These are phyloP conservation scores for Ormyrus pomaceus DNA, from an alignment of 2,888 invertebrate genomes.

Conservation along the genomic window DNA sequence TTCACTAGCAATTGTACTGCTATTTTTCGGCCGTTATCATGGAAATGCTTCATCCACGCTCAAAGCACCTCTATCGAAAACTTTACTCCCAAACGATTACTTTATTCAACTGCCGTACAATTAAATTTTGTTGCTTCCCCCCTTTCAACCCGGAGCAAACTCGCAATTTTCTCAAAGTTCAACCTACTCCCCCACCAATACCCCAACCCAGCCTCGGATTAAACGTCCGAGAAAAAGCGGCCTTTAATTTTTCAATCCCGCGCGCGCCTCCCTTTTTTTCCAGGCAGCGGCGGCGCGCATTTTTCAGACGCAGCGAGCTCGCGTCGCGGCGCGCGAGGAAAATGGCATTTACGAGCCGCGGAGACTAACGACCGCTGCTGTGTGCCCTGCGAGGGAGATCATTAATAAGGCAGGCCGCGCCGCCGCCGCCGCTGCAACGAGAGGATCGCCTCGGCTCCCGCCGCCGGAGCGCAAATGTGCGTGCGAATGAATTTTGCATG, in stretches of 20 bases:
- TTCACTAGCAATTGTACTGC: too few species aligned
- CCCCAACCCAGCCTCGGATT: neutral
- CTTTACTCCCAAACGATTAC: too few species aligned
- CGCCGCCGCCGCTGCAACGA: neutral
- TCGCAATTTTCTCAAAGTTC: too few species aligned
- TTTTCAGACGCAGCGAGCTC: neutral
- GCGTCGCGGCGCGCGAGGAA: neutral
- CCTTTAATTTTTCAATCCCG: neutral
- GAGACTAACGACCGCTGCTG: neutral
- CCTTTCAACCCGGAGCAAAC: too few species aligned
- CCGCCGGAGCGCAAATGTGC: neutral
- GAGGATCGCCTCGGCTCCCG: neutral
- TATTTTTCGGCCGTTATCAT: too few species aligned
- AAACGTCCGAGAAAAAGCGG: neutral
- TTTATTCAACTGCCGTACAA: too few species aligned
- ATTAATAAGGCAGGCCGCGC: slow-evolving; percentile 37
- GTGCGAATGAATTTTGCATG: slow-evolving; percentile 39
- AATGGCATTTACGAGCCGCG: slow-evolving; percentile 30
- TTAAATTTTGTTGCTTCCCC: too few species aligned
- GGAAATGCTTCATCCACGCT: too few species aligned
- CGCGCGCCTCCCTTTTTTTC: neutral
- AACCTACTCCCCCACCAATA: too few species aligned
- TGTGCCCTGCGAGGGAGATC: neutral
- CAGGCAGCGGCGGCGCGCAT: neutral
- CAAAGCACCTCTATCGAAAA: too few species aligned